Conservation (phyloP, 2,888 invertebrate genomes). For the Synergus japonicus region DNA sequence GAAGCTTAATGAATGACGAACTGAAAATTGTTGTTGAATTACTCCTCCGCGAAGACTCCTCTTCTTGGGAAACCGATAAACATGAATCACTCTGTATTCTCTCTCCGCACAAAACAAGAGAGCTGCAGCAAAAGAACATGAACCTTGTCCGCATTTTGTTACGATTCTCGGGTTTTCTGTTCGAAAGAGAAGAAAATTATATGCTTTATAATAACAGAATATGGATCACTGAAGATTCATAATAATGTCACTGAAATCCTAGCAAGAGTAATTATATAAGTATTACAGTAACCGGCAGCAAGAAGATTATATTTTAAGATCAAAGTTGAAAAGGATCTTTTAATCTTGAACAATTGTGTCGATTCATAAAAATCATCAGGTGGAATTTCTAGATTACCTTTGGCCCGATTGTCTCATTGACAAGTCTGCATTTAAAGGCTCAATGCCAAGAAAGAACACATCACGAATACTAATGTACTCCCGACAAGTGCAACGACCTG, state of each 20-base stretch:
- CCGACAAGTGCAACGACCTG: slow-evolving; percentile 19
- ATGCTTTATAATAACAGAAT: slow-evolving; percentile 13
- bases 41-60: slow-evolving; percentile 41
- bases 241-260: neutral
- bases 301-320: neutral
- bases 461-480: slow-evolving; percentile 1
- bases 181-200: slow-evolving; percentile 5
- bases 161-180: slow-evolving; percentile 13
- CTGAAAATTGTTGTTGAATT: slow-evolving; percentile 42
- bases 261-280: neutral
- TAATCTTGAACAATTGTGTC: no score
- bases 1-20: neutral
- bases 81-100: slow-evolving; percentile 20
- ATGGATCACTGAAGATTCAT: neutral
- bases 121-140: neutral
- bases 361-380: neutral
- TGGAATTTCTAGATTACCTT: neutral
- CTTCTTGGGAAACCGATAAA: slow-evolving; percentile 21
- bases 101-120: neutral
- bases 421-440: neutral
- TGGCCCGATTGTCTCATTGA: neutral
- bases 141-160: slow-evolving; percentile 35
- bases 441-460: slow-evolving; percentile 27
- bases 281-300: no score
- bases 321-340: neutral